Conservation (phyloP, 2,113 vertebrate genomes). For the Hemiscyllium ocellatum region DNA sequence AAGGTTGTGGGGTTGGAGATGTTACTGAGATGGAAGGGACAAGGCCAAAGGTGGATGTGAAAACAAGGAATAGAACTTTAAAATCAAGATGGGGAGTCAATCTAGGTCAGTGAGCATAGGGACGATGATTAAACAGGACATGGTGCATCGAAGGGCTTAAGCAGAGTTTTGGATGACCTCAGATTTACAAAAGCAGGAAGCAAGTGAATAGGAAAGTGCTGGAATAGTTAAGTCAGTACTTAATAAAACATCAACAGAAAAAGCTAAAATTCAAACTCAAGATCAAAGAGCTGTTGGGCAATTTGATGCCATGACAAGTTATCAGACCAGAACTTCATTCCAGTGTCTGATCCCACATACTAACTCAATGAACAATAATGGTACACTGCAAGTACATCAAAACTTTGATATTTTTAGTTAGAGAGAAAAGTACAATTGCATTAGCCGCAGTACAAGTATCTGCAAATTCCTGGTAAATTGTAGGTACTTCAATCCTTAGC, state of each 20-base stretch:
- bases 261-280: not conserved
- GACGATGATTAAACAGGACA: not conserved
- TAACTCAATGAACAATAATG: not conserved
- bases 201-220: not conserved
- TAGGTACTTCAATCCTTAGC: not conserved
- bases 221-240: not conserved
- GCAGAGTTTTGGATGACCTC: not conserved
- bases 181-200: not conserved
- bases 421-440: not conserved
- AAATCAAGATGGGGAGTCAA: not conserved
- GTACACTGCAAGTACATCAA: not conserved
- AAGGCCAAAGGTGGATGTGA: not conserved
- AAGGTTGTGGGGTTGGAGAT: not conserved
- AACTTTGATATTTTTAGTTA: not conserved
- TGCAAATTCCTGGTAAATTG: not conserved
- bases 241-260: conserved; percentile 4
- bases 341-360: not conserved
- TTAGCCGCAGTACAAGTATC: not conserved
- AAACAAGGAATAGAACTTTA: not conserved
- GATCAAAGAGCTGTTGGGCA: not conserved
- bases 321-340: not conserved
- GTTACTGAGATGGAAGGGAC: not conserved
- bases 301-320: not conserved
- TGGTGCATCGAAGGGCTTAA: not conserved
- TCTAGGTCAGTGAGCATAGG: not conserved